Conservation (phyloP, 2,888 invertebrate species). For the Thymelicus acteon region DNA sequence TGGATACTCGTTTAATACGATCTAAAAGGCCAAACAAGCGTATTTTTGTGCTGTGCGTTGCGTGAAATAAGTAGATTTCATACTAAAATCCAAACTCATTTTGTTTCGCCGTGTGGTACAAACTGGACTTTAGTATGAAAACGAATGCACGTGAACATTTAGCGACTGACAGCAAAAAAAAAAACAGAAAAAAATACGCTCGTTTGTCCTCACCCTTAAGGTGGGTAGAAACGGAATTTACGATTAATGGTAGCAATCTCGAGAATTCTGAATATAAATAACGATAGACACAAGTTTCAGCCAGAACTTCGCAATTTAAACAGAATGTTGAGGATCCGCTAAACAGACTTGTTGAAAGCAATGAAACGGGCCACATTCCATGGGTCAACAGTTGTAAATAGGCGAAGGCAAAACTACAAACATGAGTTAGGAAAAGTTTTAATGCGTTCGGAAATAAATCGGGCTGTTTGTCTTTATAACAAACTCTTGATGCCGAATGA, state of each 20-base stretch:
- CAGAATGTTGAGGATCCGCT: conserved; percentile 12
- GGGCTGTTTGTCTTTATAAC: conserved; percentile 73
- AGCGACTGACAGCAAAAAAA: too few species aligned
- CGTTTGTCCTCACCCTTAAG: too few species aligned
- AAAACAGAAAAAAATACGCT: too few species aligned
- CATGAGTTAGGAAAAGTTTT: conserved; percentile 61
- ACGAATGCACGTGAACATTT: too few species aligned
- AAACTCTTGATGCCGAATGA: conserved; percentile 53
- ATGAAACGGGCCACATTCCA: conserved; percentile 40
- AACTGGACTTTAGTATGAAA: too few species aligned
- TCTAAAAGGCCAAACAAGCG: not conserved
- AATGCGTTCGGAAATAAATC: conserved; percentile 75
- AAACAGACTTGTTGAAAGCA: conserved; percentile 38
- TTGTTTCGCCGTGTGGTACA: too few species aligned
- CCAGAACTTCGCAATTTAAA: conserved; percentile 4
- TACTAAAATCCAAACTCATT: too few species aligned
- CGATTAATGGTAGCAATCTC: not conserved
- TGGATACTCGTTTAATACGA: conserved; percentile 8
- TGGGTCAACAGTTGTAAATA: conserved; percentile 45
- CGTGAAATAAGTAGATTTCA: too few species aligned
- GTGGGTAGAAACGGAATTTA: conserved; percentile 4
- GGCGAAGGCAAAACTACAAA: conserved; percentile 43
- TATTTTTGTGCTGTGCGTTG: too few species aligned
- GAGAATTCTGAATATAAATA: conserved; percentile 3
- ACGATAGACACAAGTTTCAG: conserved; percentile 1